A percentile compares a stretch with the other conserved stretches of the same genome.
These are phyloP conservation scores for Drosophila borborema DNA, from an alignment of 2,888 invertebrate species.

Conservation along the genomic window DNA sequence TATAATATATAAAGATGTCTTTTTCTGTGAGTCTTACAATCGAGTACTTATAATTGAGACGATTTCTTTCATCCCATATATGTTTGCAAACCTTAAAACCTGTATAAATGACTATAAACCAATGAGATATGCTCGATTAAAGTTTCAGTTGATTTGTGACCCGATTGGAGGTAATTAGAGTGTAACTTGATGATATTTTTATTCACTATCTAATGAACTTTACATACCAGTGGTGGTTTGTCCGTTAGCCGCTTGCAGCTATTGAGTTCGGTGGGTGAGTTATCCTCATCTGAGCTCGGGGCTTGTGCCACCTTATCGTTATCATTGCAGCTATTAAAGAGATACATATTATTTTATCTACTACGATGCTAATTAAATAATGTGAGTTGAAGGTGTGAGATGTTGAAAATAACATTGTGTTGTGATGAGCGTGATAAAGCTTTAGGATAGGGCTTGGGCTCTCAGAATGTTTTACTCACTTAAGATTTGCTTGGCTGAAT, in stretches of 20 bases:
- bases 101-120: neutral
- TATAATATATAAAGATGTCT: too few relatives aligned
- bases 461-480: slow-evolving; percentile 74
- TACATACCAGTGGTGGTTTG: slow-evolving; percentile 89
- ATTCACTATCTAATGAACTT: neutral
- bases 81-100: neutral
- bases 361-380: neutral
- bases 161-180: neutral
- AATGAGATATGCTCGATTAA: too few relatives aligned
- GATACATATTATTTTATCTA: neutral
- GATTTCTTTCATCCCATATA: neutral
- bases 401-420: slow-evolving; percentile 2
- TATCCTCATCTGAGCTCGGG: slow-evolving; percentile 92
- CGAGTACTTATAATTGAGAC: neutral
- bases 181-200: neutral
- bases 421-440: slow-evolving; percentile 70
- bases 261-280: slow-evolving; percentile 93
- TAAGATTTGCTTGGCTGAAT: slow-evolving; percentile 82
- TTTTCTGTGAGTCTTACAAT: neutral
- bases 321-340: slow-evolving; percentile 83
- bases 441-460: slow-evolving; percentile 11
- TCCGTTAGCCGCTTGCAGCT: slow-evolving; percentile 92
- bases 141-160: neutral
- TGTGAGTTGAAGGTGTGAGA: neutral
- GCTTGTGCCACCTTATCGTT: slow-evolving; percentile 82